phyloP scores from a whole-genome alignment of 2,888 invertebrate species.

The Thysanoteuthis rhombus region DNA sequence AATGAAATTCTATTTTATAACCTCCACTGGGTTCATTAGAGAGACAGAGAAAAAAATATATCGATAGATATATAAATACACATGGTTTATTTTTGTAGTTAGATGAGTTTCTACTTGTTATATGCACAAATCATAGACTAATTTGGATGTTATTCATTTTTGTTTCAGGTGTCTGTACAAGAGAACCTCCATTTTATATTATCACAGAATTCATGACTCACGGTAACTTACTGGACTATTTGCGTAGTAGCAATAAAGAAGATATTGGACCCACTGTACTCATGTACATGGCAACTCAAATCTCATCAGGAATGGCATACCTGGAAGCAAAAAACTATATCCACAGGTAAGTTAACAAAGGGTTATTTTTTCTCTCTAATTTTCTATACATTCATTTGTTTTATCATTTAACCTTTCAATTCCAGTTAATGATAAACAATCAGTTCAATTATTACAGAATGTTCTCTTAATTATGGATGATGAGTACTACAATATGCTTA shows the following conservation, averaged over 20 bases:
- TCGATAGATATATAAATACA: too few species aligned
- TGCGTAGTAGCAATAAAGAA: constrained; percentile 80
- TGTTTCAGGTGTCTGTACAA: constrained; percentile 90
- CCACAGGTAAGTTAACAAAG: constrained; percentile 58
- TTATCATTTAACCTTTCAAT: neutral
- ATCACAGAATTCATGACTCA: constrained; percentile 99
- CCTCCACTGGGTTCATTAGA: too few species aligned
- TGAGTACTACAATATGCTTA: too few species aligned
- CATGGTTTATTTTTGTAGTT: too few species aligned
- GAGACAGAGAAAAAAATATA: too few species aligned
- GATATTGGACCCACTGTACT: constrained; percentile 93
- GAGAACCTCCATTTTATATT: constrained; percentile 99
- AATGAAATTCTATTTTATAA: too few species aligned
- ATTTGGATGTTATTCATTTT: neutral
- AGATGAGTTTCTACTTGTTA: neutral
- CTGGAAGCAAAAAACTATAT: constrained; percentile 95
- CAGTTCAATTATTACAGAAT: neutral
- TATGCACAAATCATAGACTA: neutral
- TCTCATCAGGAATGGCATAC: constrained; percentile 98
- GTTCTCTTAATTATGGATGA: too few species aligned
- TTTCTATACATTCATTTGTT: neutral
- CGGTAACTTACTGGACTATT: constrained; percentile 95
- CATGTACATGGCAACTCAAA: constrained; percentile 99
- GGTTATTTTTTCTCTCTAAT: neutral
- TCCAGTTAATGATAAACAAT: neutral